Evolutionary conservation across 1,140 invertebrate genomes (phyloP), one percentile per base, ranked within the genome.

Genomic region (Tyrophagus putrescentiae): DNA sequence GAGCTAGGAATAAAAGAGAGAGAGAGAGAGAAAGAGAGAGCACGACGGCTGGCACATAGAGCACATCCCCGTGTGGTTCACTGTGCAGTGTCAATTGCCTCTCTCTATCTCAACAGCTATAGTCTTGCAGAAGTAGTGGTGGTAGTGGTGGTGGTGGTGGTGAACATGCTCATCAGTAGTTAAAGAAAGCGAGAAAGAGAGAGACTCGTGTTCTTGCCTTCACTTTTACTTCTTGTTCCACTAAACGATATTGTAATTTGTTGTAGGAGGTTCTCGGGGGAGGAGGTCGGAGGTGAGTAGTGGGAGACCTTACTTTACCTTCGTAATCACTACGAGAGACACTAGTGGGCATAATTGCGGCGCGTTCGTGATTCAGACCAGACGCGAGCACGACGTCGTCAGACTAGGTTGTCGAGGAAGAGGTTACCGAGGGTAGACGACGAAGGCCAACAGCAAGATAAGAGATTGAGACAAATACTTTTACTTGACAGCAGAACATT

Each of bases 181-280:
- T n/a, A n/a, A n/a, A n/a, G n/a, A n/a, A n/a, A n/a, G n/a, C n/a
- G n/a, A n/a, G n/a, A n/a, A n/a, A n/a, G n/a, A n/a, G n/a, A n/a
- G n/a, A n/a, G n/a, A n/a, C n/a, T n/a, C n/a, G n/a, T n/a, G n/a
- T n/a, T n/a, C n/a, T n/a, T 13, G 36, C 13, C 13, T 29, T 48
- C 45, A 48, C 45, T 48, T 48, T 48, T 48, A 48, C 45, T n/a
- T n/a, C n/a, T 48, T 48, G 45, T 48, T 48, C 7, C 7, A 48
- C 45, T 48, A 48, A 48, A 48, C 45, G 45, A 48, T 48, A 48
- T 48, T 48, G 45, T 48, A 48, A 48, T 48, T 48, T 48, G 45
- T 48, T 48, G 45, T 48, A 48, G 45, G 45, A 48, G 45, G 45
- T 48, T 48, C 45, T 21, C 31, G 45, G 23, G 31, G 45, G 45